These are phyloP conservation scores for Scaptomyza graminum DNA, from an alignment of 1,140 invertebrate genomes.

Conservation along the genomic window DNA sequence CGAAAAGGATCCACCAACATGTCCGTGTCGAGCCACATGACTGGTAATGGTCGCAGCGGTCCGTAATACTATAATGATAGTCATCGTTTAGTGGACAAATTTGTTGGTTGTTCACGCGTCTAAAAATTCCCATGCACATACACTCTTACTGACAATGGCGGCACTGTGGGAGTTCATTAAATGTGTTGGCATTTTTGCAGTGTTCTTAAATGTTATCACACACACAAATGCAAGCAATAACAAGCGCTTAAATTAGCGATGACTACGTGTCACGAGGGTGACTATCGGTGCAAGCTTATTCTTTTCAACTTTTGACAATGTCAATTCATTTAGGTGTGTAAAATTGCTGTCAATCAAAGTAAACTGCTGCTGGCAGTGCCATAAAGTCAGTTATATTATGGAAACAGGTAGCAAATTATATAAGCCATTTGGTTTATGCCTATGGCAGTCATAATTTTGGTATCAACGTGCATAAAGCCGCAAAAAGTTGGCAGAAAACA, in stretches of 20 bases:
- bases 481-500: slow-evolving; percentile 22
- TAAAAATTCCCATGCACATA: slow-evolving; percentile 27
- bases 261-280: background rate
- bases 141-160: slow-evolving; percentile 7
- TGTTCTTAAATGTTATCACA: no score
- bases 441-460: slow-evolving; percentile 49
- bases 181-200: no score
- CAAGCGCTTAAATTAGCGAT: slow-evolving; percentile 37
- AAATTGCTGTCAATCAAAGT: slow-evolving; percentile 19
- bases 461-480: slow-evolving; percentile 13
- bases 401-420: slow-evolving; percentile 26
- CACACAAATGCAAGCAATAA: background rate
- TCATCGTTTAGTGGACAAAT: slow-evolving; percentile 73
- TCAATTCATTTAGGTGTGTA: slow-evolving; percentile 19
- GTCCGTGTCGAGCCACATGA: slow-evolving; percentile 6
- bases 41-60: slow-evolving; percentile 36
- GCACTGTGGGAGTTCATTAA: slow-evolving; percentile 5
- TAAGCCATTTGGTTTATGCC: slow-evolving; percentile 18
- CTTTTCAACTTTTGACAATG: background rate
- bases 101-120: slow-evolving; percentile 60
- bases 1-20: slow-evolving; percentile 4
- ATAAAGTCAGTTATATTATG: background rate
- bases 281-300: background rate
- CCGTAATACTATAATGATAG: slow-evolving; percentile 72
- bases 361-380: background rate